These are phyloP conservation scores for Vanessa atalanta DNA, from an alignment of 1,140 invertebrate species.

Conservation along the genomic window DNA sequence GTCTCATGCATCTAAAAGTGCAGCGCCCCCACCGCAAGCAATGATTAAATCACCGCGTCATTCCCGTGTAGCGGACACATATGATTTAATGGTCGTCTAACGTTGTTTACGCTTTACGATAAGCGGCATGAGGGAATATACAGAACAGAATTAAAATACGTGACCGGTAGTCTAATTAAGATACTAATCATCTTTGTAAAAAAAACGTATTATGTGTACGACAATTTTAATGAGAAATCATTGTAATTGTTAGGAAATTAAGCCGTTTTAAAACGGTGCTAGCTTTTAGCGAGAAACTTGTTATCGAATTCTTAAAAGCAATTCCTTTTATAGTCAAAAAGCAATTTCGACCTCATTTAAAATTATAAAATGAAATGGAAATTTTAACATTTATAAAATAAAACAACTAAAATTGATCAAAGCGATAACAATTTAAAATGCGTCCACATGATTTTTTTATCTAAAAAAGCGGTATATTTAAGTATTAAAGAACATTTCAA, in stretches of 20 bases:
- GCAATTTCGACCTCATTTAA: background rate
- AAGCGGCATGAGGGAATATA: constrained; percentile 49
- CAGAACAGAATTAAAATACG: constrained; percentile 25
- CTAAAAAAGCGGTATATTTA: background rate
- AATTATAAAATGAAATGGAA: background rate
- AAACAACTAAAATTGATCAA: background rate
- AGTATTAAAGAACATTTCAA: background rate
- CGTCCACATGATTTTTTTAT: background rate
- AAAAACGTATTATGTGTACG: background rate
- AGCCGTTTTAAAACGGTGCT: background rate
- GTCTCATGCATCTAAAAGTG: constrained; percentile 28
- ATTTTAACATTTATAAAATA: background rate
- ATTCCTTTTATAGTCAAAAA: background rate
- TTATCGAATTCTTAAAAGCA: background rate
- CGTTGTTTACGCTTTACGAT: constrained; percentile 60
- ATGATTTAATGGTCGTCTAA: constrained; percentile 63
- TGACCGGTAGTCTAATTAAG: constrained; percentile 21
- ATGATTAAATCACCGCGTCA: constrained; percentile 55
- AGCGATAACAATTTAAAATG: background rate
- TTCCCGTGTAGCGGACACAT: constrained; percentile 54
- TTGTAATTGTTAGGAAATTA: constrained; percentile 1
- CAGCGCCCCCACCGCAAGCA: constrained; percentile 29
- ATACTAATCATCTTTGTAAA: constrained; percentile 8
- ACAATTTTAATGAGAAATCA: background rate
- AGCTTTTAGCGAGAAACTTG: background rate